phyloP scores from a whole-genome alignment of 1,140 invertebrate genomes.

The Melanaphis sacchari region DNA sequence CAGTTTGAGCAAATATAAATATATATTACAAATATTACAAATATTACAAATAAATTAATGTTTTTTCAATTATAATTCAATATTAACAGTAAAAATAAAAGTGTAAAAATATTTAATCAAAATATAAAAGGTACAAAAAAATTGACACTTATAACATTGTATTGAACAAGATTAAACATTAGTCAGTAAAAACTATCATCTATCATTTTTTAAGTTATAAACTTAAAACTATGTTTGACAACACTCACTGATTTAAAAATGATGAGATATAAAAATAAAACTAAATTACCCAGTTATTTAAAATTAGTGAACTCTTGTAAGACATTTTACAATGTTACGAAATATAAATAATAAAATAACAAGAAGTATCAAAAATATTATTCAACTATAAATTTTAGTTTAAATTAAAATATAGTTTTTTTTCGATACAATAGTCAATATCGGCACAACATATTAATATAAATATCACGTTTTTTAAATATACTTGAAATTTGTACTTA shows the following conservation, averaged over 20 bases:
- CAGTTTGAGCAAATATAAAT: slow-evolving; percentile 23
- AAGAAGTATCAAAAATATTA: background rate
- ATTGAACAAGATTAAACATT: background rate
- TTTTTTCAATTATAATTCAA: background rate
- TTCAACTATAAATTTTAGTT: background rate
- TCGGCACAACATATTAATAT: background rate
- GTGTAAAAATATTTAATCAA: background rate
- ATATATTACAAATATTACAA: slow-evolving; percentile 26
- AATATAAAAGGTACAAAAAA: background rate
- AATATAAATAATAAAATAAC: background rate
- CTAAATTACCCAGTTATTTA: background rate
- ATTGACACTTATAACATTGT: background rate
- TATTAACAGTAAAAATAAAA: background rate
- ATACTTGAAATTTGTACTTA: background rate
- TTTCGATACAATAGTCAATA: background rate
- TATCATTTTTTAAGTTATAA: too few relatives aligned
- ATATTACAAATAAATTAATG: background rate
- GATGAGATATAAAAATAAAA: background rate
- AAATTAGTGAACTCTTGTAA: background rate
- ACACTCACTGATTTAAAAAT: background rate
- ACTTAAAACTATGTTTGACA: background rate
- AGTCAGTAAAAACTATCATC: background rate
- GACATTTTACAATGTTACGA: background rate
- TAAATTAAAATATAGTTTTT: background rate
- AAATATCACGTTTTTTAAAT: background rate